Evolutionary conservation across 92 coral and sea anemone genomes (phyloP).

Genomic region (Porites divaricata): DNA sequence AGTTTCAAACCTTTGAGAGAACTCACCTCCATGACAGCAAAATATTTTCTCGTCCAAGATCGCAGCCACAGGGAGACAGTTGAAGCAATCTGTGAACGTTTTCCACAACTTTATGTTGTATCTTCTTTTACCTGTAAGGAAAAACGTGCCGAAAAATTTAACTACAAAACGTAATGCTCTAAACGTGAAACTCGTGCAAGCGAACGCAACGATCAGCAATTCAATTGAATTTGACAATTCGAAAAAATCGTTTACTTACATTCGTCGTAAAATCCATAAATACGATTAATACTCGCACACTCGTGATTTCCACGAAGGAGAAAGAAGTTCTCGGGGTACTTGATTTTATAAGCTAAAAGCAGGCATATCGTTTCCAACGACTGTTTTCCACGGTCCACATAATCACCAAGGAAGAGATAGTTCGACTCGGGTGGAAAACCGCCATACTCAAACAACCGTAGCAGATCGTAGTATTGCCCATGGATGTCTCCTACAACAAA

Average conservation of each 20-base stretch:
- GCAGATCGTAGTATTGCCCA: constrained; percentile 97
- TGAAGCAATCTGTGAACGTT: constrained; percentile 97
- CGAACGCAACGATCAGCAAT: background rate
- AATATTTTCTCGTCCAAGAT: constrained; percentile 97
- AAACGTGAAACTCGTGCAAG: background rate
- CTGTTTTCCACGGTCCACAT: constrained; percentile 98
- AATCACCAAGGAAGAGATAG: constrained; percentile 98
- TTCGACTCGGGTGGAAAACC: constrained; percentile 99
- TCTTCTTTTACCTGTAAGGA: constrained; percentile 86
- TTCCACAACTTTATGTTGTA: constrained; percentile 98
- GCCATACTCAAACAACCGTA: constrained; percentile 96
- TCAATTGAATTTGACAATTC: background rate
- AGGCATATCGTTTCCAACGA: constrained; percentile 98
- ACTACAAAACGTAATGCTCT: background rate
- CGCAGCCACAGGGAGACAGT: constrained; percentile 97
- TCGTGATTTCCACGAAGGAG: constrained; percentile 98
- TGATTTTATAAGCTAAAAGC: constrained; percentile 97
- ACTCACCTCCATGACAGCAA: constrained; percentile 98
- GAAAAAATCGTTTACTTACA: constrained; percentile 77
- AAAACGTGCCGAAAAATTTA: background rate
- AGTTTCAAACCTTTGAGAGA: background rate
- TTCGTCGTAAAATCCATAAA: constrained; percentile 99
- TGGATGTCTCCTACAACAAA: constrained; percentile 96
- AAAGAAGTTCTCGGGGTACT: constrained; percentile 98
- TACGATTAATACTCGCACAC: constrained; percentile 99